Evolutionary conservation across 2,888 invertebrate genomes (phyloP).

Genomic region (Athetis lepigone): DNA sequence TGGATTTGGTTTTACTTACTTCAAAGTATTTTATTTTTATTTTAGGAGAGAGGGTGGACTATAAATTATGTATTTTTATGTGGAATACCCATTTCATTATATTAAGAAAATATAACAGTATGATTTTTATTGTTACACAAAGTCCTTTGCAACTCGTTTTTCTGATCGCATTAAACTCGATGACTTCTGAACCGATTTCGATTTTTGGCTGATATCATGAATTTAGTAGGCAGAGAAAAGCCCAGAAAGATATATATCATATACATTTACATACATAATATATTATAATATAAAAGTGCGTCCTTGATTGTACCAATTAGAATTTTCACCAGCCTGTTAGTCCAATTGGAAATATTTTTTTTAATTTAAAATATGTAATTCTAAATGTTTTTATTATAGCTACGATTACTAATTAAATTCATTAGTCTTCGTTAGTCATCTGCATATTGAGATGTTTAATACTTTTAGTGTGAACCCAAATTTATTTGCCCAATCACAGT

Average conservation of each 20-base stretch:
- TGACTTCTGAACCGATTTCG: no score
- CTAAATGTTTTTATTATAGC: not conserved
- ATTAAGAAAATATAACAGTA: no score
- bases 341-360: conserved; percentile 13
- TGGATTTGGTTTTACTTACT: conserved; percentile 45
- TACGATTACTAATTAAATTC: not conserved
- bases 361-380: not conserved
- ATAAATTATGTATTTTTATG: not conserved
- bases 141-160: no score
- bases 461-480: not conserved
- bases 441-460: not conserved
- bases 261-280: no score
- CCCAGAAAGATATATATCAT: no score
- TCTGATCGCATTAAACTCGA: no score
- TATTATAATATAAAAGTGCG: no score
- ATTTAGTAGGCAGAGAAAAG: no score
- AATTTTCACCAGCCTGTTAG: not conserved
- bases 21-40: not conserved
- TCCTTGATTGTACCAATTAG: not conserved
- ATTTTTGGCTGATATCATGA: no score
- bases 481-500: conserved; percentile 1
- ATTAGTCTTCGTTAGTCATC: not conserved
- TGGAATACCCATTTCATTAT: not conserved
- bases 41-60: not conserved
- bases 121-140: no score